phyloP scores from a whole-genome alignment of 2,113 vertebrate genomes.

The Rhea pennata region DNA sequence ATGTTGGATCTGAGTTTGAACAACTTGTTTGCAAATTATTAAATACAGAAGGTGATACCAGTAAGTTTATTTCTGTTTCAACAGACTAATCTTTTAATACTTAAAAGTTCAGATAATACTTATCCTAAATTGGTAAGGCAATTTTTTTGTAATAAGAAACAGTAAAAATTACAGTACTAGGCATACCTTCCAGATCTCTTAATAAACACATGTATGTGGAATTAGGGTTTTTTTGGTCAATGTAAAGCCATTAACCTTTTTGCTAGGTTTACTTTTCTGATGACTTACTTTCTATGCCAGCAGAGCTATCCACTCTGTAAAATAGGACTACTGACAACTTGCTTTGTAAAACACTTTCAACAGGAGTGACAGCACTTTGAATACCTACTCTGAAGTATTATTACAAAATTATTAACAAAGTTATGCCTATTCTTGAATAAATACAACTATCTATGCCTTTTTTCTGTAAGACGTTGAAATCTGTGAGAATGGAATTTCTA shows the following conservation, averaged over 20 bases:
- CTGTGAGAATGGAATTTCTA: not conserved
- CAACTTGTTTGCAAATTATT: constrained; percentile 92
- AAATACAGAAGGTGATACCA: constrained; percentile 86
- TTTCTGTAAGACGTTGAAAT: not conserved
- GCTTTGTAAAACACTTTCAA: not conserved
- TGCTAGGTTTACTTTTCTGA: not conserved
- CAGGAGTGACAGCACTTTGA: not conserved
- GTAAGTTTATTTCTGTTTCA: constrained; percentile 78
- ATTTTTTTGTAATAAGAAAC: not conserved
- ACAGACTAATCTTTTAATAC: not conserved
- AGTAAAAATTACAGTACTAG: not conserved
- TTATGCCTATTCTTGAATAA: not conserved
- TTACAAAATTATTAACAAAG: not conserved
- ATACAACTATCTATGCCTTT: not conserved
- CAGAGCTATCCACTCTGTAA: not conserved
- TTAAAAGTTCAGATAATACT: not conserved
- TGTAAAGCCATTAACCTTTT: not conserved
- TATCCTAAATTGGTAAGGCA: not conserved
- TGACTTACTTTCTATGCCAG: not conserved
- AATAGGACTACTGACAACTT: not conserved
- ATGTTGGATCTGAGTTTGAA: constrained; percentile 95
- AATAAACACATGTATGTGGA: not conserved
- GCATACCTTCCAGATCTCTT: not conserved
- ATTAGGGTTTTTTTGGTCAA: not conserved
- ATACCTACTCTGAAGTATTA: not conserved